phyloP scores from a whole-genome alignment of 1,140 invertebrate genomes.

The Halyomorpha halys region DNA sequence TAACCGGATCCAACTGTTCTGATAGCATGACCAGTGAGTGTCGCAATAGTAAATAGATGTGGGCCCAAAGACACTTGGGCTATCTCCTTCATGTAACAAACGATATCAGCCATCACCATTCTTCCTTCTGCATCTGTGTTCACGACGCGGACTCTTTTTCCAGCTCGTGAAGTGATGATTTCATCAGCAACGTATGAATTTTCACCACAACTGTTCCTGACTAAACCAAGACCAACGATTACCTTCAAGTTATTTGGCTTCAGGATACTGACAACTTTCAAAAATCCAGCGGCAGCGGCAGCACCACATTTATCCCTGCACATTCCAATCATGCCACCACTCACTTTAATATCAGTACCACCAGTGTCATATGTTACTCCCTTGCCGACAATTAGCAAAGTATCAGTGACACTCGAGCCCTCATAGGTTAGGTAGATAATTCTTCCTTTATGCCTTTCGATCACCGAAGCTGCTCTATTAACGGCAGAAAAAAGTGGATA shows the following conservation, averaged over 20 bases:
- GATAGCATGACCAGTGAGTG: conserved; percentile 80
- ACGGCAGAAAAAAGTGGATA: conserved; percentile 87
- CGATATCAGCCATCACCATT: conserved; percentile 88
- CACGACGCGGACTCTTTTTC: conserved; percentile 70
- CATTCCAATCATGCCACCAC: conserved; percentile 88
- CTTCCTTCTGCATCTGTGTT: conserved; percentile 95
- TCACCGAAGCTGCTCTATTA: conserved; percentile 68
- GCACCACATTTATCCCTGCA: conserved; percentile 95
- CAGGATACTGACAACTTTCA: conserved; percentile 65
- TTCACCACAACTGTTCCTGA: conserved; percentile 83
- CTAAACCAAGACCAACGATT: conserved; percentile 72
- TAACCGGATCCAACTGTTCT: conserved; percentile 66
- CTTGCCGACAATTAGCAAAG: conserved; percentile 85
- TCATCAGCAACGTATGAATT: conserved; percentile 89
- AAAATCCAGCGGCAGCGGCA: conserved; percentile 86
- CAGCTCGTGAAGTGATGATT: conserved; percentile 74
- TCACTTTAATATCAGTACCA: conserved; percentile 78
- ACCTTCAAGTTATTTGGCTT: conserved; percentile 77
- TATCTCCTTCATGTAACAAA: conserved; percentile 65
- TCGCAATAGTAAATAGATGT: conserved; percentile 89
- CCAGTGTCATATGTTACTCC: conserved; percentile 94
- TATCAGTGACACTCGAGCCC: conserved; percentile 55
- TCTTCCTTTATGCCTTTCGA: conserved; percentile 67
- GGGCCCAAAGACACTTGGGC: conserved; percentile 56
- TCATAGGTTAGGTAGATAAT: conserved; percentile 81